Percentiles rank a stretch among this genome's conserved stretches.
Conservation (phyloP, 2,113 vertebrate genomes). For the Podarcis raffonei region DNA sequence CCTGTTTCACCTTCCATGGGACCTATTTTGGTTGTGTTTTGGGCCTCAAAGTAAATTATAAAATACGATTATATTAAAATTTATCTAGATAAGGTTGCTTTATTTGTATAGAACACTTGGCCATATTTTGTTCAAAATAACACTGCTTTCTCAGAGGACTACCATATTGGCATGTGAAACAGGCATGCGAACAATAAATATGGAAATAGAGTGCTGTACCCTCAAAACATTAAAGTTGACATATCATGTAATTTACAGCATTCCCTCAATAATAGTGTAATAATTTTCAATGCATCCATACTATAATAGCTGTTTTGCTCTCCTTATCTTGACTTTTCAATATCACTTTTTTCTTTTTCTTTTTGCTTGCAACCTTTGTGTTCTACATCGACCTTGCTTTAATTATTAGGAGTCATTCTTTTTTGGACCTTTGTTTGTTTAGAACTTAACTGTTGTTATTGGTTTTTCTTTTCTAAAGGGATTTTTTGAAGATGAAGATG, state of each 20-base stretch:
- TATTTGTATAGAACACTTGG: neutral
- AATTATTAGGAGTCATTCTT: neutral
- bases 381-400: conserved; percentile 57
- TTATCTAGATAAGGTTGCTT: neutral
- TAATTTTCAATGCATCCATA: conserved; percentile 56
- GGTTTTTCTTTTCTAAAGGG: conserved; percentile 77
- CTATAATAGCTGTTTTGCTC: conserved; percentile 41
- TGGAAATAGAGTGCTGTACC: conserved; percentile 39
- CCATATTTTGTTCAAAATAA: neutral
- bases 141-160: neutral
- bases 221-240: conserved; percentile 51
- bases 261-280: conserved; percentile 45
- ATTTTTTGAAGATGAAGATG: conserved; percentile 97
- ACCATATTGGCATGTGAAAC: conserved; percentile 76
- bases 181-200: conserved; percentile 63
- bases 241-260: conserved; percentile 48
- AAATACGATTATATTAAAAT: neutral
- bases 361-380: conserved; percentile 54
- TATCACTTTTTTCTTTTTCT: conserved; percentile 53
- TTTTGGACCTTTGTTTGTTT: neutral
- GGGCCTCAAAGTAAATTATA: conserved; percentile 30
- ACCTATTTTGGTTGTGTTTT: neutral
- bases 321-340: conserved; percentile 42
- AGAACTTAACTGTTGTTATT: conserved; percentile 41
- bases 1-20: conserved; percentile 78